These are phyloP conservation scores for Iphiclides podalirius DNA, from an alignment of 2,888 invertebrate species.

Conservation along the genomic window DNA sequence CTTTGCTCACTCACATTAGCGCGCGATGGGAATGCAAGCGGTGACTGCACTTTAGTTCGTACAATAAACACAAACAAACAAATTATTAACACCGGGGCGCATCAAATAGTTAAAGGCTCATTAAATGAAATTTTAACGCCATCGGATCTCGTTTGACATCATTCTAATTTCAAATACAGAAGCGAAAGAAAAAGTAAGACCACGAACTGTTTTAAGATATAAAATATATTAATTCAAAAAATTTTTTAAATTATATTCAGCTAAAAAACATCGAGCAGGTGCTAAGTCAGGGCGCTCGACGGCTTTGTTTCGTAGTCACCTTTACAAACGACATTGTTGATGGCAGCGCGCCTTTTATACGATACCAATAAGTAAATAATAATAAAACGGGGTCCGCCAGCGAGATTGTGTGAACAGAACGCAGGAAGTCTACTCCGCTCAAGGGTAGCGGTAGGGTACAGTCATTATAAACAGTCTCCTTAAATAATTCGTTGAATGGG, in stretches of 20 bases:
- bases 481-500: constrained; percentile 4
- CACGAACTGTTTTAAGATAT: no score
- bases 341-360: constrained; percentile 66
- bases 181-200: no score
- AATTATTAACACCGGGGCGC: constrained; percentile 64
- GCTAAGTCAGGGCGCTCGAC: constrained; percentile 64
- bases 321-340: constrained; percentile 75
- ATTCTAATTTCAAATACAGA: no score
- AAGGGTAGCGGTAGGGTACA: constrained; percentile 42
- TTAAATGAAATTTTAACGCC: constrained; percentile 30
- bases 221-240: no score
- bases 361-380: constrained; percentile 75
- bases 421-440: constrained; percentile 67
- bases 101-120: constrained; percentile 51
- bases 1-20: constrained; percentile 52
- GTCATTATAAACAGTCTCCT: constrained; percentile 7
- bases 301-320: constrained; percentile 76
- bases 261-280: constrained; percentile 57
- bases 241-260: constrained; percentile 28
- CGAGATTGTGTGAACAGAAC: constrained; percentile 68
- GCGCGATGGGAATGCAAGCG: constrained; percentile 73
- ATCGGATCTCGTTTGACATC: constrained; percentile 20
- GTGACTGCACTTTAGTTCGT: constrained; percentile 78
- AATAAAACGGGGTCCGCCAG: constrained; percentile 64
- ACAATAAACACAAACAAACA: constrained; percentile 79